Percentiles rank a stretch among this genome's conserved stretches.
Evolutionary conservation across 92 coral and sea anemone genomes (phyloP).

Genomic region (Ricordea florida): DNA sequence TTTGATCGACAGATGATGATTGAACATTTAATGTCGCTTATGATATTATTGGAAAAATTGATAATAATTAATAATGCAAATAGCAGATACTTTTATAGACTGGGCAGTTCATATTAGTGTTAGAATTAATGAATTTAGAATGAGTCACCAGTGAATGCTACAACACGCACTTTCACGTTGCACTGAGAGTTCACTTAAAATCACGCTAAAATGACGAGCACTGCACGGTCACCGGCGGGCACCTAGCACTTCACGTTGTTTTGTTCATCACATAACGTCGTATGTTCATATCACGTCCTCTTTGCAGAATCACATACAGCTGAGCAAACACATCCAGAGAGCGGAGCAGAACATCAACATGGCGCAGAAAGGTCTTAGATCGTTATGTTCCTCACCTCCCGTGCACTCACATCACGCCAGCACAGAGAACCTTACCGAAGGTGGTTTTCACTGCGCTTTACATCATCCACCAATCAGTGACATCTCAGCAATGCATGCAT

Average conservation of each 20-base stretch:
- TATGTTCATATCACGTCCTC: conserved; percentile 38
- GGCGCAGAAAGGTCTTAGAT: conserved; percentile 95
- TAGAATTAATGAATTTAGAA: no score
- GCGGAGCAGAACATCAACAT: conserved; percentile 83
- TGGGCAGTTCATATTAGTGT: no score
- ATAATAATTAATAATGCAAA: no score
- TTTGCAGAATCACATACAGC: conserved; percentile 83
- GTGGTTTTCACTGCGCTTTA: conserved; percentile 74
- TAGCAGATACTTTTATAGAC: no score
- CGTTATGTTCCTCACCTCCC: conserved; percentile 66
- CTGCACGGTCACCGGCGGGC: not conserved
- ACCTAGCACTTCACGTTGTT: not conserved
- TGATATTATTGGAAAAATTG: no score
- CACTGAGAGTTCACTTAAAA: no score
- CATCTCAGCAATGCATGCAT: not conserved
- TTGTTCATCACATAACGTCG: conserved; percentile 3
- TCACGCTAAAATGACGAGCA: not conserved
- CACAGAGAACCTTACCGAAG: conserved; percentile 71
- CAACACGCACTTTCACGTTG: no score
- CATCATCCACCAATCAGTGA: conserved; percentile 2
- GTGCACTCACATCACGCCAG: conserved; percentile 63
- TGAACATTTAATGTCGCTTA: no score
- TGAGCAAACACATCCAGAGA: conserved; percentile 85
- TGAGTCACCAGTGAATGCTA: no score
- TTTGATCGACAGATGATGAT: no score